Base-by-base conservation (phyloP, 2,113 vertebrate genomes). In the Himantopus leucocephalus region DNA sequence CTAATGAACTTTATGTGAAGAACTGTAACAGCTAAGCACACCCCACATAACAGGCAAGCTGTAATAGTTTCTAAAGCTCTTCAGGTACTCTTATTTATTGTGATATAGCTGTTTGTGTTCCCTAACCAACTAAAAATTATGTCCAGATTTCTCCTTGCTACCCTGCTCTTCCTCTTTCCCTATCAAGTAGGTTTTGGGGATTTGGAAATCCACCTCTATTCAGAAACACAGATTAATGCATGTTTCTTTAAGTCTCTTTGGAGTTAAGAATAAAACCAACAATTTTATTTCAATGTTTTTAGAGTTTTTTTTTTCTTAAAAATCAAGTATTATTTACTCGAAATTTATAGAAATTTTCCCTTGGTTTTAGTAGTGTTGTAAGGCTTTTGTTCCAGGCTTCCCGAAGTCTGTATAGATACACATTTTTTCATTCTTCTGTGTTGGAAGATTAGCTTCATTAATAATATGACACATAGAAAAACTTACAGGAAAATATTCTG, bases 41-140 rank as follows among this genome's bases (percentile, higher is more conserved):
- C 21, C 8, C 48, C 43, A 58, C 60, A 20, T 91, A 80, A 41
- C 23, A 93, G 79, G 30, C 56, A 92, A 55, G 26, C 34, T 96
- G 87, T 93, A 60, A 50, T 23, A 73, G 48, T 76, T 96, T 90
- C 71, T 75, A 88, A 94, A 95, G 75, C 68, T 95, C 85, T 96
- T 45, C n/a, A 60, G 75, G 58, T 27, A 81, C 0, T 0, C 39
- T 75, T 73, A 63, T 62, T 59, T 19, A 14, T 74, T 55, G 60
- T 73, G 32, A 34, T 72, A 12, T 39, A 50, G 14, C 29, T 63
- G 10, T 68, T 29, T 78, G 12, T 47, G 47, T 29, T 80, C 59
- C 55, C 8, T 81, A 64, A 95, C 60, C 53, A 27, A 24, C 52
- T 82, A 53, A 47, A 90, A 78, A 34, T 50, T 67, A 55, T 37